Evolutionary conservation across 1,140 invertebrate species (phyloP).

Genomic region (Pissodes strobi): DNA sequence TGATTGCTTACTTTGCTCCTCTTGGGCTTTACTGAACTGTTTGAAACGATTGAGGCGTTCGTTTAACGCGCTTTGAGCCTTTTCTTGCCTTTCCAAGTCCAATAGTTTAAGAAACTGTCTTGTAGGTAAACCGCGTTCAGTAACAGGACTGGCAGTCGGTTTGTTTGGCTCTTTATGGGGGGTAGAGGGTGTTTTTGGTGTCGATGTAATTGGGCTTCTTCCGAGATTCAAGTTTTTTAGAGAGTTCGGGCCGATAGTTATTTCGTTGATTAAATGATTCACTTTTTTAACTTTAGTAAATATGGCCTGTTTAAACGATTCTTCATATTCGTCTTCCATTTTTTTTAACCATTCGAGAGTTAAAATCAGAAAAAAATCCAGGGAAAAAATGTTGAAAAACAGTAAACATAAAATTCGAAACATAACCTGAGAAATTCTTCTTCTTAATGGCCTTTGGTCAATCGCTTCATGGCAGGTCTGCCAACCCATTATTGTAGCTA

Average conservation of each 20-base stretch:
- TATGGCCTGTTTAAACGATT: not conserved
- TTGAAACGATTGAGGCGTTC: conserved; percentile 36
- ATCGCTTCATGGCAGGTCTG: no score
- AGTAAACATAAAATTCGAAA: no score
- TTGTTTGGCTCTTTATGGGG: no score
- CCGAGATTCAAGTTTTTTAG: not conserved
- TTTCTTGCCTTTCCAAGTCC: conserved; percentile 47
- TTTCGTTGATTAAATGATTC: not conserved
- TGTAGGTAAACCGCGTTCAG: conserved; percentile 22
- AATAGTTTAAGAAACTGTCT: conserved; percentile 42
- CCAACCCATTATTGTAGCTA: no score
- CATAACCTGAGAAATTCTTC: no score
- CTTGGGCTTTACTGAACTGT: conserved; percentile 41
- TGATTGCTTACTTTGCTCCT: conserved; percentile 32
- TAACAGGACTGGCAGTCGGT: not conserved
- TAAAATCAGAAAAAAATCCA: no score
- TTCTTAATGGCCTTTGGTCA: no score
- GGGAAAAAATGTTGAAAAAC: no score
- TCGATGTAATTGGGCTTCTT: no score
- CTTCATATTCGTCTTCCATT: conserved; percentile 1
- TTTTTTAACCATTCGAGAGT: no score
- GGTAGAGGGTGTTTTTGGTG: no score
- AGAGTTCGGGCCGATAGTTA: not conserved
- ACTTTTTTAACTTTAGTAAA: not conserved
- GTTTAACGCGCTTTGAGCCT: conserved; percentile 42